Evolutionary conservation across 2,797 vertebrate species (phyloP).

Genomic region (Sebastes nivosus): DNA sequence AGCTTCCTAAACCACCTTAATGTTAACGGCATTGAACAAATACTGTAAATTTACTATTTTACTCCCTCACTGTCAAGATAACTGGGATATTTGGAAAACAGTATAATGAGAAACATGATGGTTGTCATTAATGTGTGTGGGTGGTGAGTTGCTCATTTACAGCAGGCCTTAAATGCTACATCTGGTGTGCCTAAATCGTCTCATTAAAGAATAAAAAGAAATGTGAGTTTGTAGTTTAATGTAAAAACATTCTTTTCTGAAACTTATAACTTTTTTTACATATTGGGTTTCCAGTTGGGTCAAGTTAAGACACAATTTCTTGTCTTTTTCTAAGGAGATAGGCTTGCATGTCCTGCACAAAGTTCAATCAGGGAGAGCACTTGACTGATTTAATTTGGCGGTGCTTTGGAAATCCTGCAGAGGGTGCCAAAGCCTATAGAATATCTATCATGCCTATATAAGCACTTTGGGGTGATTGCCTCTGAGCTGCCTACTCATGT

Average conservation of each 20-base stretch:
- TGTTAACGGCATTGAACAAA: background rate
- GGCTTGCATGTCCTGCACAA: background rate
- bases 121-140: background rate
- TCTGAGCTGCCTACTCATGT: background rate
- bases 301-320: rapidly evolving
- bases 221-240: rapidly evolving
- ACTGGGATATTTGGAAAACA: rapidly evolving
- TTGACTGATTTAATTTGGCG: conserved; percentile 11
- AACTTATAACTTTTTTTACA: background rate
- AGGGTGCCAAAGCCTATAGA: conserved; percentile 75
- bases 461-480: background rate
- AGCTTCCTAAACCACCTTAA: background rate
- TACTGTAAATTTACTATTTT: background rate
- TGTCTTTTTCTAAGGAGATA: background rate
- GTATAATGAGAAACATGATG: background rate
- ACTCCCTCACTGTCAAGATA: background rate
- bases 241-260: rapidly evolving
- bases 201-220: background rate
- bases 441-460: conserved; percentile 25
- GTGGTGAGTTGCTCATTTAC: background rate
- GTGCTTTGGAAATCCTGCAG: conserved; percentile 68
- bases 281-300: background rate
- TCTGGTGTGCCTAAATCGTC: background rate
- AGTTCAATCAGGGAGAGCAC: background rate
- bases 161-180: background rate